Evolutionary conservation across 2,113 vertebrate genomes (phyloP).

Genomic region (Poeciliopsis retropinna): DNA sequence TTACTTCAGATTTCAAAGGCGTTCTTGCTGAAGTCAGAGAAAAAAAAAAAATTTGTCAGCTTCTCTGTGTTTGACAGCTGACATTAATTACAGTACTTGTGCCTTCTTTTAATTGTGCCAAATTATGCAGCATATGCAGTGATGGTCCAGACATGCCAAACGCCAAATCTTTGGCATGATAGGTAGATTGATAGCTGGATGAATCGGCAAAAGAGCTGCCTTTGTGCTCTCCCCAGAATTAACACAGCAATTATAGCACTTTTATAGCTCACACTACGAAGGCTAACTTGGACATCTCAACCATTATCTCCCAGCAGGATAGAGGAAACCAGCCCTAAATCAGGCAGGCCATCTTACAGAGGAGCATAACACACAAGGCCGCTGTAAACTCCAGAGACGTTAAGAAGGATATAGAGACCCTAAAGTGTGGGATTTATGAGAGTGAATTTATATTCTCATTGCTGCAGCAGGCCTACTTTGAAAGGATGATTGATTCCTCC

Average conservation of each 20-base stretch:
- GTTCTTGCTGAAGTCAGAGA: constrained; percentile 51
- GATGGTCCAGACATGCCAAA: constrained; percentile 66
- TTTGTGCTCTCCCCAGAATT: constrained; percentile 75
- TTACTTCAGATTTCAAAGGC: constrained; percentile 53
- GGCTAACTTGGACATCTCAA: constrained; percentile 61
- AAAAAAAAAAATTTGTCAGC: constrained; percentile 44
- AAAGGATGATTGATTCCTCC: constrained; percentile 72
- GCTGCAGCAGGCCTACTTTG: constrained; percentile 65
- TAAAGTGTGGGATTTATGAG: constrained; percentile 68
- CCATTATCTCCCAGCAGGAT: constrained; percentile 48
- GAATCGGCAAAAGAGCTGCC: constrained; percentile 64
- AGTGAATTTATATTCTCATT: constrained; percentile 66
- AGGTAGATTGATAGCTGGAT: constrained; percentile 80
- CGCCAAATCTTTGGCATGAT: constrained; percentile 68
- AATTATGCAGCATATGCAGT: constrained; percentile 79
- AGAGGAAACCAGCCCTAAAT: constrained; percentile 54
- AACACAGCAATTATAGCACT: constrained; percentile 75
- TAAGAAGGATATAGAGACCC: constrained; percentile 64
- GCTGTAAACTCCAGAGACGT: constrained; percentile 62
- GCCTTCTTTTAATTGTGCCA: constrained; percentile 78
- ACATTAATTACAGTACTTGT: constrained; percentile 82
- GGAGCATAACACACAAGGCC: constrained; percentile 49
- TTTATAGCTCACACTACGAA: constrained; percentile 63
- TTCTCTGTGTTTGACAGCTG: constrained; percentile 74
- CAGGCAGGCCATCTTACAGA: constrained; percentile 35